Base-by-base conservation (phyloP, 2,113 vertebrate species). In the Albula goreensis region DNA sequence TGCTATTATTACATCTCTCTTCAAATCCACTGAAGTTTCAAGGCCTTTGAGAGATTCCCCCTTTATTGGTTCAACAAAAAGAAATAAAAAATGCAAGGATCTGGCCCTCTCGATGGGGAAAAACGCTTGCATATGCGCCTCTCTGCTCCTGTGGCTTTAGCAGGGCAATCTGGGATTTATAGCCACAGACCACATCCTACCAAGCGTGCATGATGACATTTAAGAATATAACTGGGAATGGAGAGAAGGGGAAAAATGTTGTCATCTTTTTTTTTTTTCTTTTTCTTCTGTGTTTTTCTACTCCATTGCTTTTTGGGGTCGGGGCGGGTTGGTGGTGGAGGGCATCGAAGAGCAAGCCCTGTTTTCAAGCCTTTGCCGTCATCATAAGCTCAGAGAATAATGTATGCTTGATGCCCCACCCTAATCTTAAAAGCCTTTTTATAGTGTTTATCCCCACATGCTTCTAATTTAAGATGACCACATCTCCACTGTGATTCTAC, bases 111-210 rank as follows among this genome's bases (percentile, higher is more conserved):
- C 49, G 60, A 19, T 78, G 88, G 25, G 60, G 88, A 90, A 94
- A 93, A 83, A 88, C 31, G 89, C 86, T 94, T 86, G 87, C 93
- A 88, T 92, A 88, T 93, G 91, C 88, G 92, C 4, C 88, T 87
- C 22, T 2, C 85, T 88, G 51, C 81, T 80, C 82, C 78, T 84
- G 74, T 89, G 89, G 90, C 88, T 92, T 89, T 85, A 90, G 89
- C 81, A 83, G 92, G 90, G 89, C 88, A 86, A 87, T 87, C 77
- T 82, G 83, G 31, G 10, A 89, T 85, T 81, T 87, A 56, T 80
- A 92, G 92, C 95, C 94, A 89, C 93, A 95, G 90, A 92, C 95
- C 94, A 94, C 92, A 93, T 94, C 90, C 92, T 92, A 87, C 81
- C 88, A 85, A 88, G 80, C 86, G 85, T 63, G 85, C 88, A 82